Base-by-base conservation (phyloP, 2,797 vertebrate genomes). In the Geotrypetes seraphini region DNA sequence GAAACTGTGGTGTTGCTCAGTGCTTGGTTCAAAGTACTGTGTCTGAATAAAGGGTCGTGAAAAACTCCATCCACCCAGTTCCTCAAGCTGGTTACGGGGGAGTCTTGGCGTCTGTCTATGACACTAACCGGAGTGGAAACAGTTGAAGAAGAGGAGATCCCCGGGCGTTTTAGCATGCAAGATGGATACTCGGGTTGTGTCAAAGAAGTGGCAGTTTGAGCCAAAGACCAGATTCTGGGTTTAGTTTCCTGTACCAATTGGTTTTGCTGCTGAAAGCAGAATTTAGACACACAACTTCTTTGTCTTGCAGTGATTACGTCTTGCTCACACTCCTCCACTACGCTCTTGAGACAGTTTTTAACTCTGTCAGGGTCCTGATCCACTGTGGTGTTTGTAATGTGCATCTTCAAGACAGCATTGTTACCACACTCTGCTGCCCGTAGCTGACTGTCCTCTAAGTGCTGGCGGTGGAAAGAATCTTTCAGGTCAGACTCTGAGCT, bases 11-110 rank as follows among this genome's bases (percentile, higher is more conserved):
- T 89, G 81, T 80, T 88, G 75, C 80, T 84, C 71, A 93, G 71
- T 32, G 90, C 85, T 75, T 92, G 91, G 76, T 91, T 96, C 84
- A 98, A 90, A 84, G 92, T 94, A 87, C 91, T 92, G 72, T 98
- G 93, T 66, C 92, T 91, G 73, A 97, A 96, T 61, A 98, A 70
- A 32, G 95, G 95, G 63, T 98, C 95, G 44, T 98, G 95, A 73
- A 98, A 98, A 43, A 96, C 95, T 56, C 95, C 95, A 36, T 98
- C 95, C 56, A 97, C 92, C 95, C 95, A 98, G 86, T 98, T 96
- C 81, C 95, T 92, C 68, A 98, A 88, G 59, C 84, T 96, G 34
- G 92, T 91, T 48, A 97, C 95, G 7, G 95, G 95, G 16, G 95
- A 98, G 78, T 98, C 95, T 78, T 96, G 84, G 63, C 72, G 88